Conservation (phyloP, 92 coral and sea anemone genomes). For the Zoanthus sansibaricus region DNA sequence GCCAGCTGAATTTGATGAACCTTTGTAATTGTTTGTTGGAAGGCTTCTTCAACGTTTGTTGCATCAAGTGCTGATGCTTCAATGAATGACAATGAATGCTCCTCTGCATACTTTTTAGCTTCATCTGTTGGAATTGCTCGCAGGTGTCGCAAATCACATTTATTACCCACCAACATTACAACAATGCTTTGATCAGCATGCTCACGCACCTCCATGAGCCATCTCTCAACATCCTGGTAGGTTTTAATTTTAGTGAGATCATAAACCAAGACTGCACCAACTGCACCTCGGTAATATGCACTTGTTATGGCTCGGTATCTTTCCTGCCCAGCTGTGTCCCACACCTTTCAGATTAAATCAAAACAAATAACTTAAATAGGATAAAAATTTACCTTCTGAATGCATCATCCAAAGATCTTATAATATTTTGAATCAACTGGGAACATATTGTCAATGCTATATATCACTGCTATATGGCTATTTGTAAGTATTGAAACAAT, state of each 20-base stretch:
- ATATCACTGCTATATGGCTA: too few relatives aligned
- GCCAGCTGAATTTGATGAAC: constrained; percentile 94
- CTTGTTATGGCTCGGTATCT: constrained; percentile 98
- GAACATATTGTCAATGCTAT: too few relatives aligned
- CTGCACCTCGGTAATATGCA: constrained; percentile 99
- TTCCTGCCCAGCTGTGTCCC: constrained; percentile 99
- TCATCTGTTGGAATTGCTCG: constrained; percentile 91
- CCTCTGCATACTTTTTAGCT: constrained; percentile 87
- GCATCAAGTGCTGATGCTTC: constrained; percentile 99
- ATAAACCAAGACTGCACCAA: constrained; percentile 94
- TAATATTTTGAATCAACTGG: too few relatives aligned
- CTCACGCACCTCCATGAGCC: constrained; percentile 94
- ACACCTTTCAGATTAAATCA: constrained; percentile 64
- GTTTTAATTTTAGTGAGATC: constrained; percentile 96
- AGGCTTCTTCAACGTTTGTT: constrained; percentile 96
- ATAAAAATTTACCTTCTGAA: neutral
- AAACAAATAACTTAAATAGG: too few relatives aligned
- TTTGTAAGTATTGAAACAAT: too few relatives aligned
- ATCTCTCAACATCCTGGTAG: constrained; percentile 92
- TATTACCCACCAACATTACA: constrained; percentile 98
- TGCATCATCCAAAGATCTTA: too few relatives aligned
- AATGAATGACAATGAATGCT: constrained; percentile 81
- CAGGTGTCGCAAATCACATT: constrained; percentile 95
- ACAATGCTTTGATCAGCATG: constrained; percentile 96
- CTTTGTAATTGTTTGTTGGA: constrained; percentile 91